These are phyloP conservation scores for Cricetomys ansorgei DNA, from an alignment of 2,113 vertebrate species.

Conservation along the genomic window DNA sequence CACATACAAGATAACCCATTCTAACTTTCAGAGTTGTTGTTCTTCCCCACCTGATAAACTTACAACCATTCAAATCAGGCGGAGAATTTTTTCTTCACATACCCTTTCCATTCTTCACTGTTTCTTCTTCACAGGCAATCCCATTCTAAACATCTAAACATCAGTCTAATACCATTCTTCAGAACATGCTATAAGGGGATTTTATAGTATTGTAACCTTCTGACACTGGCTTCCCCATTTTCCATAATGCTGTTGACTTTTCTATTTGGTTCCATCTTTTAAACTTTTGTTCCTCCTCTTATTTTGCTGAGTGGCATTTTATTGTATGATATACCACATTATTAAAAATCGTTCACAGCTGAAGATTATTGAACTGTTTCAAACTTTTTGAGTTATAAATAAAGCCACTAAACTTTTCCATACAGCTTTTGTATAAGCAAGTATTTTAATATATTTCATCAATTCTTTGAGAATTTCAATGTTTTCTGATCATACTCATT, in stretches of 20 bases:
- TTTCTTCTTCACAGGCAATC: background rate
- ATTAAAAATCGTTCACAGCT: slow-evolving; percentile 24
- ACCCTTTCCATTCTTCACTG: background rate
- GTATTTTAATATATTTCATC: background rate
- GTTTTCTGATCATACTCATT: background rate
- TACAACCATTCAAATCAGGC: background rate
- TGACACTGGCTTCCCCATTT: slow-evolving; percentile 1
- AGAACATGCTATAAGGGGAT: background rate
- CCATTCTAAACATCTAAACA: background rate
- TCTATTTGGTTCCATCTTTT: background rate
- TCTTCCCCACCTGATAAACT: background rate
- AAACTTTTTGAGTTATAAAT: background rate
- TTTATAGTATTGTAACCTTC: background rate
- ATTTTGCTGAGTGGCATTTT: background rate
- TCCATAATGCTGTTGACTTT: background rate
- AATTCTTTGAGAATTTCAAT: background rate
- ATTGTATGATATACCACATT: background rate
- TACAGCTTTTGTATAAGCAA: background rate
- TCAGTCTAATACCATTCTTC: background rate
- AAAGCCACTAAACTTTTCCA: background rate
- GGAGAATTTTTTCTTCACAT: background rate
- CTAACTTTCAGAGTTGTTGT: background rate
- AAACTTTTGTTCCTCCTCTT: background rate
- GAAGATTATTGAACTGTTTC: background rate
- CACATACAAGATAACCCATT: background rate